Conservation (phyloP, 2,113 vertebrate species). For the Callionymus lyra region DNA sequence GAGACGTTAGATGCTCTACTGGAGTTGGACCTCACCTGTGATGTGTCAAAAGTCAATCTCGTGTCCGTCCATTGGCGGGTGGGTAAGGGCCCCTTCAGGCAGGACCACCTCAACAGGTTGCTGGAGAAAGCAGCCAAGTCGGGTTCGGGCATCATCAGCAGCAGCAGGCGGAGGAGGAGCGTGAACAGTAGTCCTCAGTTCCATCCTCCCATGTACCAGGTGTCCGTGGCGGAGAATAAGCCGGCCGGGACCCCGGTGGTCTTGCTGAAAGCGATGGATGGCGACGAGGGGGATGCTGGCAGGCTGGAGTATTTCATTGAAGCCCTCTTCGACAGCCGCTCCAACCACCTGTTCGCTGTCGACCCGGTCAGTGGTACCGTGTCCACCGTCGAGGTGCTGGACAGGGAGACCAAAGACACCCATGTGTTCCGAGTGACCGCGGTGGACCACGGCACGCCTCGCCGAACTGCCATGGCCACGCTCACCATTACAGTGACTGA, state of each 20-base stretch:
- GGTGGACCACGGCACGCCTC: conserved; percentile 72
- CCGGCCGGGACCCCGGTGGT: conserved; percentile 76
- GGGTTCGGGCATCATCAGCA: conserved; percentile 40
- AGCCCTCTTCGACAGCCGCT: conserved; percentile 91
- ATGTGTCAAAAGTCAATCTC: conserved; percentile 18
- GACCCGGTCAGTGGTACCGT: conserved; percentile 67
- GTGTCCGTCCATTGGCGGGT: conserved; percentile 60
- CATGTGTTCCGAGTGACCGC: conserved; percentile 87
- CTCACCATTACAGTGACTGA: conserved; percentile 83
- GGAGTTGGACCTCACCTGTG: conserved; percentile 58
- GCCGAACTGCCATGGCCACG: conserved; percentile 83
- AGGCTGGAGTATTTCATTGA: conserved; percentile 80
- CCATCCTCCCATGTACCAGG: conserved; percentile 89
- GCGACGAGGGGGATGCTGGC: conserved; percentile 80
- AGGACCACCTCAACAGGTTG: conserved; percentile 46
- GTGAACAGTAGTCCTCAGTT: conserved; percentile 84
- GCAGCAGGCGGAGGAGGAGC: conserved; percentile 71
- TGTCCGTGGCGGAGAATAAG: conserved; percentile 80
- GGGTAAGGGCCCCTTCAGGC: conserved; percentile 54
- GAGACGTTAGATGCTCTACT: conserved; percentile 25
- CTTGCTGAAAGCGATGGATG: conserved; percentile 73
- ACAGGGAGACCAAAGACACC: conserved; percentile 87
- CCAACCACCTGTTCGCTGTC: conserved; percentile 73
- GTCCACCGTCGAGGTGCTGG: conserved; percentile 75
- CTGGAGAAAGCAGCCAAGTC: conserved; percentile 44